Percentiles rank a stretch among this genome's conserved stretches.
phyloP scores from a whole-genome alignment of 2,113 vertebrate species.

The Micronycteris hirsuta region DNA sequence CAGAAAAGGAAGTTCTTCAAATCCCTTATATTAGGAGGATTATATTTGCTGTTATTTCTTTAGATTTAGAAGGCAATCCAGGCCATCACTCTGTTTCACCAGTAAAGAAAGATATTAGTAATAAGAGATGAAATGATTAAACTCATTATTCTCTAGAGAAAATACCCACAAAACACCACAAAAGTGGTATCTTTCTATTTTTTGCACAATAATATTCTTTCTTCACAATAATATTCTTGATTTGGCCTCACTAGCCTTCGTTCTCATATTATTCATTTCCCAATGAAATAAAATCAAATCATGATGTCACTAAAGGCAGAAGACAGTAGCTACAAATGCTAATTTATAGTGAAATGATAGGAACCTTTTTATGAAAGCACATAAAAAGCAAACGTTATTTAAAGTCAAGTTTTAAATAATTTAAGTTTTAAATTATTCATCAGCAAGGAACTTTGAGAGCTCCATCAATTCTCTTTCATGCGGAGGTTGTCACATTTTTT shows the following conservation, averaged over 20 bases:
- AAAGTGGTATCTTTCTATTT: not conserved
- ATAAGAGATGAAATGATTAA: not conserved
- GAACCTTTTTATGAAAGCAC: not conserved
- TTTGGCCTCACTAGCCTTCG: not conserved
- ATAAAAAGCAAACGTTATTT: slow-evolving; percentile 12
- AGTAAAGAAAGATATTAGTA: not conserved
- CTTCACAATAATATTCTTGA: not conserved
- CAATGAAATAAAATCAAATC: not conserved
- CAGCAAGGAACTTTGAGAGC: not conserved
- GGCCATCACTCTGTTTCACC: not conserved
- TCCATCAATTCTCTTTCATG: not conserved
- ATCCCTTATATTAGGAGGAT: not conserved
- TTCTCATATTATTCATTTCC: not conserved
- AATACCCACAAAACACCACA: not conserved
- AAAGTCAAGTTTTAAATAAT: slow-evolving; percentile 13
- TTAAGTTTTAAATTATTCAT: not conserved
- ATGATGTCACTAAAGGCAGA: not conserved
- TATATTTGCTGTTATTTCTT: not conserved
- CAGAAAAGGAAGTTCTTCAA: not conserved
- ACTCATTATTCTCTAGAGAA: not conserved
- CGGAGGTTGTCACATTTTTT: not conserved
- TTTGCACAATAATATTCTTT: not conserved
- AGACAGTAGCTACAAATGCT: slow-evolving; percentile 3
- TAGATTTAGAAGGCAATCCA: not conserved
- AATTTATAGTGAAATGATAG: not conserved